These are phyloP conservation scores for Rhynchotus rufescens DNA, from an alignment of 2,797 vertebrate species.

Conservation along the genomic window DNA sequence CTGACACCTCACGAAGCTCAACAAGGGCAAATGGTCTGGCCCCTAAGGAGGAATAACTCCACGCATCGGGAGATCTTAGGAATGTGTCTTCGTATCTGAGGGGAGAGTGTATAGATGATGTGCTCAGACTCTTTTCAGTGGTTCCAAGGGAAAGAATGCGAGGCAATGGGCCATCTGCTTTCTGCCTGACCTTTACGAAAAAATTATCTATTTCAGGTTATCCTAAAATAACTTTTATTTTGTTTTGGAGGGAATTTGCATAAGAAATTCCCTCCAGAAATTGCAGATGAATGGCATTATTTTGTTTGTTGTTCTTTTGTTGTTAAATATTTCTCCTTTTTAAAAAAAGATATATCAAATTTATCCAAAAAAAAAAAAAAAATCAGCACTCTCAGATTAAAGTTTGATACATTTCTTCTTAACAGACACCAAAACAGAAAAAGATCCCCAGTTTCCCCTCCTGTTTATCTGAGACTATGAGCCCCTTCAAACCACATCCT, in stretches of 20 bases:
- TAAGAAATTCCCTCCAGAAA: background rate
- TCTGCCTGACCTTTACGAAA: background rate
- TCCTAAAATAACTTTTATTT: background rate
- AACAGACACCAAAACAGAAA: background rate
- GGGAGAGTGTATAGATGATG: no score
- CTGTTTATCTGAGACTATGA: background rate
- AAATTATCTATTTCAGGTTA: background rate
- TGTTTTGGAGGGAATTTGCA: background rate
- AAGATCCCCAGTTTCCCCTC: background rate
- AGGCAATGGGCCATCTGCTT: background rate
- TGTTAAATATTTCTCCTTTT: background rate
- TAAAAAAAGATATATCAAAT: background rate
- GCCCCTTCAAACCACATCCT: rapidly evolving
- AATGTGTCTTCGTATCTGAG: no score
- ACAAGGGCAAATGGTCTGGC: no score
- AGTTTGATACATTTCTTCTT: background rate
- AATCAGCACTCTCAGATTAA: background rate
- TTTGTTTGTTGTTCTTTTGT: background rate
- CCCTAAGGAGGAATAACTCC: no score
- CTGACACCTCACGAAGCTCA: no score
- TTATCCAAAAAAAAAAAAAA: no score
- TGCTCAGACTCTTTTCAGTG: no score
- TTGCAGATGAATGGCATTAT: background rate
- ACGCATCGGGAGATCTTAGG: no score
- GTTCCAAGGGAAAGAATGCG: no score